These are phyloP conservation scores for Sarcophaga bullata DNA, from an alignment of 1,140 invertebrate species.

Conservation along the genomic window DNA sequence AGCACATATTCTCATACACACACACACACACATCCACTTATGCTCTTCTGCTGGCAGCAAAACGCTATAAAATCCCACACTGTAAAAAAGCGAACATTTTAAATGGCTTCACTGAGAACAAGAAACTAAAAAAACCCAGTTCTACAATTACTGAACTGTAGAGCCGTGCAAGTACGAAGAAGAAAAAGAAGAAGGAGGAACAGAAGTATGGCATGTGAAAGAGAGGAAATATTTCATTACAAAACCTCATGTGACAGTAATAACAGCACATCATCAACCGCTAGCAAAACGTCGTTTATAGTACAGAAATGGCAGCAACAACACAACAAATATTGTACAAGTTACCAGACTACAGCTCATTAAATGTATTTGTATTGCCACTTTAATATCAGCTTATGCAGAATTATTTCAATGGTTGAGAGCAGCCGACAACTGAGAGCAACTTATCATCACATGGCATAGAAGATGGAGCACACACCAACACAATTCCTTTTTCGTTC, in stretches of 20 bases:
- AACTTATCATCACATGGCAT: background rate
- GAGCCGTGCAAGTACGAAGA: no score
- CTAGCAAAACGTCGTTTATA: background rate
- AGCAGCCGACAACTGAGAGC: background rate
- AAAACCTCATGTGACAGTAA: constrained; percentile 14
- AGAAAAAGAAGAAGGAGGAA: no score
- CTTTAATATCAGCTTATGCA: background rate
- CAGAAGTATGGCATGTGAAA: no score
- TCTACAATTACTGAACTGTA: background rate
- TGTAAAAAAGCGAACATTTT: background rate
- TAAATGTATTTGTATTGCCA: background rate
- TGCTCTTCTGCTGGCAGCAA: background rate
- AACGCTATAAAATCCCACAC: no score
- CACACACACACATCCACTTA: background rate
- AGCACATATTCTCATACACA: background rate
- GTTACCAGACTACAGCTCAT: background rate
- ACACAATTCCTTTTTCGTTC: no score
- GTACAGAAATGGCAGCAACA: background rate
- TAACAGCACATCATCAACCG: constrained; percentile 20
- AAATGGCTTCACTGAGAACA: background rate
- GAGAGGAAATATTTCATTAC: background rate
- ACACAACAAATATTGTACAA: background rate
- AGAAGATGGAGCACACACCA: no score
- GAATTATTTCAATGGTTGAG: background rate
- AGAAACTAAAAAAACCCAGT: background rate